Base-by-base conservation (phyloP, 2,113 vertebrate genomes). In the Tenrec ecaudatus region DNA sequence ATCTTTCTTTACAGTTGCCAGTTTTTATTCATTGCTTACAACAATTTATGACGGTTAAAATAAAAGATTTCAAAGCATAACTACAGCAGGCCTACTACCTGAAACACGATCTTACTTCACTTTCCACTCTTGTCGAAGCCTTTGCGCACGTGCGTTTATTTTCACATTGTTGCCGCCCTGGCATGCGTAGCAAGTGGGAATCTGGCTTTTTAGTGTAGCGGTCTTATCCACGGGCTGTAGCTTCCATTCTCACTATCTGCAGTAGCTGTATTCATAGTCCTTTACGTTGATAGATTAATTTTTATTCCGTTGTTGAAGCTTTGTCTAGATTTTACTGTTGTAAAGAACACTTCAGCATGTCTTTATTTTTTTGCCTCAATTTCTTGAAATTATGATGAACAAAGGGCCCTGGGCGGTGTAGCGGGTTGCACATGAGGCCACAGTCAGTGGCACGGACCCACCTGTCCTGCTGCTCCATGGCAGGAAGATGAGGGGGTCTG, bases 1-100 rank as follows among this genome's bases (percentile, higher is more conserved):
- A 40, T 47, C 10, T 91, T 95, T 90, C 31, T 93, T 88, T 81
- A 93, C 66, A 95, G 29, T 71, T 81, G 62, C 29, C 20, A 33
- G 66, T 88, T 83, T 92, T 79, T 88, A 60, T 68, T 62, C 75
- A 10, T 29, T 78, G 10, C 88, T 14, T 86, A 68, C 27, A 84
- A 31, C 60, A 31, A 36, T 73, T 36, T 92, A 23, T 68, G 53
- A 73, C 93, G 88, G 27, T 82, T 94, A 64, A 87, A 47, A 86
- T 25, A 89, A 83, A 78, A n/a, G 73, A 14, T 14, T 53, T 78
- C 86, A 33, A 40, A 58, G 84, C 86, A 84, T 76, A 20, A 64
- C 80, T 66, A 76, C 12, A 27, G 33, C n/a, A 86, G 20, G 43
- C 38, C 60, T 25, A 75, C 31, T 85, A 1, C 58, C 75, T 17